Evolutionary conservation across 2,113 vertebrate species (phyloP).

Genomic region (Saccopteryx leptura): DNA sequence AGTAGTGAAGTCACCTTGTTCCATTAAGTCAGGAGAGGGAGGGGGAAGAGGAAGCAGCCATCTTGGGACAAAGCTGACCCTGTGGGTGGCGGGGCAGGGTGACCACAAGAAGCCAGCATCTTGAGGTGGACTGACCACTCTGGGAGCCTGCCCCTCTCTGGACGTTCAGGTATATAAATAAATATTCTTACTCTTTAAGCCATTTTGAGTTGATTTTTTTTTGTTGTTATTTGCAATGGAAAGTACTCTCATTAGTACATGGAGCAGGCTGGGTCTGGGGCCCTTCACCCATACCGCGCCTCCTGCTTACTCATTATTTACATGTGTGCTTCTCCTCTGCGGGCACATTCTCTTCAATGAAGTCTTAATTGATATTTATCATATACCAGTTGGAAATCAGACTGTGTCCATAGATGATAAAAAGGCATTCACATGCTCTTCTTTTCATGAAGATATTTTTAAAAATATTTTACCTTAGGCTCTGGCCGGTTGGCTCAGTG

Average conservation of each 20-base stretch:
- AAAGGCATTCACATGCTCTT: background rate
- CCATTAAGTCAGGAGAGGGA: too few relatives aligned
- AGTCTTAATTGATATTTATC: background rate
- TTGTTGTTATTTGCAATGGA: background rate
- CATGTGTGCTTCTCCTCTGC: background rate
- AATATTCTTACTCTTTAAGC: background rate
- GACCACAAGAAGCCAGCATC: background rate
- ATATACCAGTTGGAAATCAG: background rate
- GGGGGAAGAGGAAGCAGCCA: rapidly evolving
- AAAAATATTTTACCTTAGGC: too few relatives aligned
- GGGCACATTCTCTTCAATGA: background rate
- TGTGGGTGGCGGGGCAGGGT: background rate
- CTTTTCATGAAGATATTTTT: background rate
- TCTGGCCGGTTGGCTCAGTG: too few relatives aligned
- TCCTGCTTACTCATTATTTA: background rate
- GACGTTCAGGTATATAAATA: background rate
- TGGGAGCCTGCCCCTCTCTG: background rate
- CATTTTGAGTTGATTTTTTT: background rate
- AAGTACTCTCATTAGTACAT: background rate
- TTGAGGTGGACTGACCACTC: background rate
- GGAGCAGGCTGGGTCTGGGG: background rate
- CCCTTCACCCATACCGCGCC: background rate
- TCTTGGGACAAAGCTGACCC: background rate
- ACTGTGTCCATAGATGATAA: background rate
- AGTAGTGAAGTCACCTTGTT: rapidly evolving